Base-by-base conservation (phyloP, 2,888 invertebrate genomes). In the Agrotis ipsilon region DNA sequence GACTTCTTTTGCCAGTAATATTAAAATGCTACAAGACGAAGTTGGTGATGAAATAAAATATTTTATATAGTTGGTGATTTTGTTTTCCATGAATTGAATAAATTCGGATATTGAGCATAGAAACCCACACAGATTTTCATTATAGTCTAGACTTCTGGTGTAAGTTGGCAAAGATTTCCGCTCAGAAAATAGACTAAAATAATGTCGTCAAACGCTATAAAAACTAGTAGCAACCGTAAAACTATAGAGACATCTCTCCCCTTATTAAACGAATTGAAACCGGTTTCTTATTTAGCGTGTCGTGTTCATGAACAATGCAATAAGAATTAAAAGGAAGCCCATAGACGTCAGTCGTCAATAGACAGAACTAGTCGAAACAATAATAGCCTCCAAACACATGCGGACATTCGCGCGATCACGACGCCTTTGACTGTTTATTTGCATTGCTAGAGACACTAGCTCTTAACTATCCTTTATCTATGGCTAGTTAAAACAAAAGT, bases 331-430 rank as follows among this genome's bases (percentile, higher is more conserved):
- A 62, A 49, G 46, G 24, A 60, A n/a, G 45, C 13, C 14, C 27
- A 13, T 24, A 21, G 19, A 19, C 21, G 46, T 60, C 39, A 59
- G n/a, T 48, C n/a, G 18, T 9, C 21, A 21, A 32, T n/a, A 18
- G 21, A 18, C 14, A 24, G 18, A 24, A 13, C n/a, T 11, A 11
- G 21, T 19, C 19, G 39, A 24, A 54, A 63, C 51, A 67, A 43
- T 60, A 63, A 75, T 80, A 77, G 76, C 65, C 19, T 39, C 32
- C 57, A 57, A 24, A 19, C 49, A 51, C 55, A 52, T 32, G 9
- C 51, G 19, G 18, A 21, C 21, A n/a, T 19, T 43, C 3, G 48
- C 21, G 16, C 21, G 58, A 46, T 19, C 54, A 52, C 13, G 59
- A 52, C 13, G 59, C 18, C 24, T 73, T 62, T 48, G 46, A 27